phyloP scores from a whole-genome alignment of 2,888 invertebrate genomes.

The Yponomeuta sedellus region DNA sequence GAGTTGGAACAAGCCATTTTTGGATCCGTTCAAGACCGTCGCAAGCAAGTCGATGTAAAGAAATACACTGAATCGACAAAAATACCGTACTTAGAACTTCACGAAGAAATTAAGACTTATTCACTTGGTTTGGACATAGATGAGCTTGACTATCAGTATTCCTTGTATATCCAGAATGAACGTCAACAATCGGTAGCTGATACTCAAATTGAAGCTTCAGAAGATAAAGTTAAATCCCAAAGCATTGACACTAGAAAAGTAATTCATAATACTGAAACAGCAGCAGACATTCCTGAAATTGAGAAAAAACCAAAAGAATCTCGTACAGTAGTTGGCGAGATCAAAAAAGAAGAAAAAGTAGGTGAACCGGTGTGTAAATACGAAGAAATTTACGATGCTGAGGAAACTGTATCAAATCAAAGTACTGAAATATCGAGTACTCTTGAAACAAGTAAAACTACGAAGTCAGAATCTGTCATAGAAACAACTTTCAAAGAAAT shows the following conservation, averaged over 20 bases:
- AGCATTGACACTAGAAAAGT: neutral
- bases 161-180: slow-evolving; percentile 35
- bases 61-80: slow-evolving; percentile 16
- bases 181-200: slow-evolving; percentile 13
- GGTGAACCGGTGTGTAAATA: neutral
- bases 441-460: neutral
- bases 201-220: slow-evolving; percentile 19
- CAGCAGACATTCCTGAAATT: neutral
- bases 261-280: neutral
- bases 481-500: neutral
- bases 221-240: slow-evolving; percentile 8
- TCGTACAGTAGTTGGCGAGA: neutral
- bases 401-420: neutral
- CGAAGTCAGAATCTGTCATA: neutral
- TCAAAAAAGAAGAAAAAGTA: neutral
- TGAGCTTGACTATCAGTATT: slow-evolving; percentile 51
- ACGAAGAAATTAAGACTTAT: slow-evolving; percentile 56
- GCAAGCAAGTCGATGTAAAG: slow-evolving; percentile 31
- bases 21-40: slow-evolving; percentile 78
- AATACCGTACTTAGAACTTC: slow-evolving; percentile 49
- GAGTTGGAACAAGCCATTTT: slow-evolving; percentile 76
- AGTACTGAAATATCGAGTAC: neutral
- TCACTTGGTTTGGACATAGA: slow-evolving; percentile 48
- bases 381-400: neutral
- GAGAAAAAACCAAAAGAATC: neutral